Percentiles rank a stretch among this genome's conserved stretches.
phyloP scores from a whole-genome alignment of 1,140 invertebrate genomes.

The Campoletis sonorensis region DNA sequence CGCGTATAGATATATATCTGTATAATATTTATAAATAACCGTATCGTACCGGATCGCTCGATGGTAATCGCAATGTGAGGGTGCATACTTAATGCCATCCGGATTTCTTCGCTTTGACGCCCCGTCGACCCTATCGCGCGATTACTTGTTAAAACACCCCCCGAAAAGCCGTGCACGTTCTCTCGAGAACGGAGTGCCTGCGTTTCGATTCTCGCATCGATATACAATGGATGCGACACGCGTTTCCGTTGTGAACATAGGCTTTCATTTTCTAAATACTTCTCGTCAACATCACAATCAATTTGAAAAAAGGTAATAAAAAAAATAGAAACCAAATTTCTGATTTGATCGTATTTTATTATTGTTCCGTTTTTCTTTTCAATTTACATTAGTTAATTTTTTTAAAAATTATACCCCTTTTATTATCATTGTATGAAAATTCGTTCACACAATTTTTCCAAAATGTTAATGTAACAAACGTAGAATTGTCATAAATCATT shows the following conservation, averaged over 20 bases:
- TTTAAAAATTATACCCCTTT: too few species aligned
- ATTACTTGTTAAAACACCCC: constrained; percentile 45
- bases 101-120: constrained; percentile 41
- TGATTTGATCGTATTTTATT: background rate
- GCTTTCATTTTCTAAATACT: background rate
- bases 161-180: constrained; percentile 47
- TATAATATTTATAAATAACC: constrained; percentile 50
- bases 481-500: too few species aligned
- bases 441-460: too few species aligned
- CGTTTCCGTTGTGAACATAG: constrained; percentile 6
- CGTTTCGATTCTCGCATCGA: constrained; percentile 38
- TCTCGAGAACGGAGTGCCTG: constrained; percentile 52
- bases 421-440: too few species aligned
- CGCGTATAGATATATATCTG: constrained; percentile 42
- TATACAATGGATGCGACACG: background rate
- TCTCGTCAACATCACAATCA: background rate
- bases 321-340: background rate
- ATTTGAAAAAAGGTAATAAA: background rate
- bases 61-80: constrained; percentile 49
- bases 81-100: constrained; percentile 41
- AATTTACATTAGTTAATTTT: too few species aligned
- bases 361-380: too few species aligned
- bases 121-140: constrained; percentile 29
- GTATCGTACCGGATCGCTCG: constrained; percentile 56
- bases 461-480: too few species aligned